Conservation (phyloP, 2,113 vertebrate species). For the Corythoichthys intestinalis region DNA sequence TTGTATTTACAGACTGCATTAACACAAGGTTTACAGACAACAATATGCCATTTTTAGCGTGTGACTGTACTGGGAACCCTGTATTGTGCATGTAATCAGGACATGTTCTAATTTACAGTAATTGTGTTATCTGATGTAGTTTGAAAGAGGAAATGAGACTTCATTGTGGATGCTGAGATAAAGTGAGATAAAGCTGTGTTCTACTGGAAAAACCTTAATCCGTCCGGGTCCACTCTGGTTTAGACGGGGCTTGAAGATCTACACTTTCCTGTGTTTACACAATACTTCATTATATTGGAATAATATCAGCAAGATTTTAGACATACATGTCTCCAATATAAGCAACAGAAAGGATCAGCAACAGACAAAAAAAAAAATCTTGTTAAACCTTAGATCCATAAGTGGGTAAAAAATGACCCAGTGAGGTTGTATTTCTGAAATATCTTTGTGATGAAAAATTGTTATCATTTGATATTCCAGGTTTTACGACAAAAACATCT, state of each 20-base stretch:
- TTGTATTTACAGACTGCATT: background rate
- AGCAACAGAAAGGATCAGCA: background rate
- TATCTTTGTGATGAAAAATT: too few relatives aligned
- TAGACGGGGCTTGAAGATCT: background rate
- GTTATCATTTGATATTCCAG: too few relatives aligned
- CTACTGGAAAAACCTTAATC: slow-evolving; percentile 7
- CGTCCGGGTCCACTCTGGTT: background rate
- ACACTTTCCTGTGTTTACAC: background rate
- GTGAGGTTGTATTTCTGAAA: too few relatives aligned
- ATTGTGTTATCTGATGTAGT: slow-evolving; percentile 9
- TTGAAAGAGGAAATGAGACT: slow-evolving; percentile 4
- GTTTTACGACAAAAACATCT: too few relatives aligned
- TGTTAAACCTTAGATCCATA: background rate
- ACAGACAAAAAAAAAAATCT: background rate
- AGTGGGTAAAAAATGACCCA: too few relatives aligned
- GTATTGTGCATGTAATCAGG: background rate
- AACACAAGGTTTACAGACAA: background rate
- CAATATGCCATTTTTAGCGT: background rate
- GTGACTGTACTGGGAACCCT: background rate
- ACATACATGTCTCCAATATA: background rate
- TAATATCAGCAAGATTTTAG: background rate
- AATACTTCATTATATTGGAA: slow-evolving; percentile 13
- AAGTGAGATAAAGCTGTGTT: background rate
- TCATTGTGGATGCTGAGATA: background rate
- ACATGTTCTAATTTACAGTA: background rate